A percentile compares a stretch with the other conserved stretches of the same genome.
Conservation (phyloP, 64 coral and sea anemone species). For the Montipora cactus region DNA sequence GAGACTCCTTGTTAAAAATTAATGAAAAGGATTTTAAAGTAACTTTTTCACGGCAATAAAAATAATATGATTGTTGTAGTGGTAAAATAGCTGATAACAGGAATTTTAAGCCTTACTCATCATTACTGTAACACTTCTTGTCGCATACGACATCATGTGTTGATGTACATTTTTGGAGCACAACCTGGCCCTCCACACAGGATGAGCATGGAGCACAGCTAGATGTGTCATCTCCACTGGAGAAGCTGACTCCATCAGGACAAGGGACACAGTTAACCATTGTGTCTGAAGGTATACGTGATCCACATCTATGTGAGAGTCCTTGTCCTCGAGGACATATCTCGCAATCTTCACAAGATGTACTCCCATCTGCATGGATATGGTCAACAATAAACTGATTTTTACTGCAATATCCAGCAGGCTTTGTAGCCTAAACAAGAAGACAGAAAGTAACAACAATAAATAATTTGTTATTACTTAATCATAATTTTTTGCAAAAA, state of each 20-base stretch:
- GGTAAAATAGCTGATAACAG: no score
- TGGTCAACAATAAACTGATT: background rate
- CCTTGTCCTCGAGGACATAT: conserved; percentile 5
- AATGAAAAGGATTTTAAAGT: no score
- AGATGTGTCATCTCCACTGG: conserved; percentile 27
- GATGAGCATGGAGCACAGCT: conserved; percentile 24
- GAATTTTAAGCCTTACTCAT: background rate
- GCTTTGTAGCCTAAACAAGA: background rate
- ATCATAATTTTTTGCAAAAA: no score
- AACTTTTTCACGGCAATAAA: no score
- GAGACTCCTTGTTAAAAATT: no score
- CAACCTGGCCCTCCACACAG: conserved; percentile 45
- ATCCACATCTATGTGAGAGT: conserved; percentile 3
- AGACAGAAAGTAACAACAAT: background rate
- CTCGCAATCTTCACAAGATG: background rate
- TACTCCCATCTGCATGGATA: background rate
- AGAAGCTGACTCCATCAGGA: background rate
- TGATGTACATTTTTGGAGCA: background rate
- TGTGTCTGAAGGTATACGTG: background rate
- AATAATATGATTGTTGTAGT: no score
- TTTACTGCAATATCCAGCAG: background rate
- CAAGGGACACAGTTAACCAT: background rate
- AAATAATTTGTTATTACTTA: no score
- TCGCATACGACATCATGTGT: conserved; percentile 33
- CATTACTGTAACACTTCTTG: conserved; percentile 34